Conservation (phyloP, 2,888 invertebrate species). For the Erannis defoliaria region DNA sequence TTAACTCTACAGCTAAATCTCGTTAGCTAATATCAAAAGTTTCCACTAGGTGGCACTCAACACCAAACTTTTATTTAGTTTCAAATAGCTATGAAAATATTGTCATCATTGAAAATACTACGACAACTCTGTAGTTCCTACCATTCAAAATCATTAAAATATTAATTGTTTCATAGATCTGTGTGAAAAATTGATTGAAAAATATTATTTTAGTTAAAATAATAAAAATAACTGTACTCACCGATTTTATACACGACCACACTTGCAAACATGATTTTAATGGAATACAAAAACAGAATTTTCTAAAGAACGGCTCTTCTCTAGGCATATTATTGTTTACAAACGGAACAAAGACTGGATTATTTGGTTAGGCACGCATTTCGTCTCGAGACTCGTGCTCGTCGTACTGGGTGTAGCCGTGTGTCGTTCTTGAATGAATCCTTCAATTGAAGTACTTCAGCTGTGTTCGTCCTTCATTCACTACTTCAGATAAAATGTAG, state of each 20-base stretch:
- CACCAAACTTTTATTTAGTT: not conserved
- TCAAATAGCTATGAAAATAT: not conserved
- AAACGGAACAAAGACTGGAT: conserved; percentile 9
- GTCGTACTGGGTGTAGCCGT: too few relatives aligned
- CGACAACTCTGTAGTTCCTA: not conserved
- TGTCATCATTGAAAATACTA: too few relatives aligned
- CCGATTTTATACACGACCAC: conserved; percentile 38
- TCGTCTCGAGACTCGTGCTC: not conserved
- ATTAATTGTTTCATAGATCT: not conserved
- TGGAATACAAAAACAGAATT: conserved; percentile 39
- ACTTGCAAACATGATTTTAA: conserved; percentile 40
- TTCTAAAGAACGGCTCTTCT: conserved; percentile 39
- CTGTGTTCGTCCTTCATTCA: too few relatives aligned
- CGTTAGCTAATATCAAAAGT: not conserved
- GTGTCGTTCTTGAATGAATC: too few relatives aligned
- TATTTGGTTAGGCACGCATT: conserved; percentile 19
- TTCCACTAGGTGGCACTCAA: not conserved
- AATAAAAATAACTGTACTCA: conserved; percentile 23
- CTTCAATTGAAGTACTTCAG: too few relatives aligned
- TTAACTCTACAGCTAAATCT: too few relatives aligned
- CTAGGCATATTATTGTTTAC: conserved; percentile 26
- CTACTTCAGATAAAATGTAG: too few relatives aligned
- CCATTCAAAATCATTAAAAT: not conserved
- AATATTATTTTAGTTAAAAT: not conserved
- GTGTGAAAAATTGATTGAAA: not conserved